Conservation (phyloP, 1,140 invertebrate genomes). For the Caenorhabditis tropicalis region DNA sequence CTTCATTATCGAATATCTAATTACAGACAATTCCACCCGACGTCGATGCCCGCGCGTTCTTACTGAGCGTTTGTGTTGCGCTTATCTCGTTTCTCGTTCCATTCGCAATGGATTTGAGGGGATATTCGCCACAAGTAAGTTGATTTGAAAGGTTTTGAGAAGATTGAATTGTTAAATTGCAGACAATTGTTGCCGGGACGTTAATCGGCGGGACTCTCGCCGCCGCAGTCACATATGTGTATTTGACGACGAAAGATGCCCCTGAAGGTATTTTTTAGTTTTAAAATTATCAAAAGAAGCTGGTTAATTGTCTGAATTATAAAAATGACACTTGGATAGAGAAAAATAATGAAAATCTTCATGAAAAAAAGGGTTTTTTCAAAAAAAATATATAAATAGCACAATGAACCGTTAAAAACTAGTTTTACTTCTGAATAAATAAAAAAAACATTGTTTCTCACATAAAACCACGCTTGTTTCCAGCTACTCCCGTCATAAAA, state of each 20-base stretch:
- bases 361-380: too few species aligned
- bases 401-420: too few species aligned
- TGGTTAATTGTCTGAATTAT: too few species aligned
- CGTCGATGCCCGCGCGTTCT: background rate
- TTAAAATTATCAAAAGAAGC: background rate
- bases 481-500: conserved; percentile 10
- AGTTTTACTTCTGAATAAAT: too few species aligned
- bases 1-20: background rate
- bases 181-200: conserved; percentile 28
- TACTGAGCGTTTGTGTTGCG: background rate
- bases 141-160: background rate
- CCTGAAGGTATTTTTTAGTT: background rate
- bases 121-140: background rate
- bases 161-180: background rate
- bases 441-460: background rate
- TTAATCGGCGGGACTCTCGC: conserved; percentile 48
- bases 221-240: conserved; percentile 49
- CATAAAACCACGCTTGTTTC: background rate
- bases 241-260: conserved; percentile 21
- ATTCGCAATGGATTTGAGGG: conserved; percentile 4
- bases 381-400: background rate
- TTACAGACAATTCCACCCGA: conserved; percentile 9
- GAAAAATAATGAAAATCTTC: too few species aligned
- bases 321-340: too few species aligned
- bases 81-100: background rate